phyloP scores from a whole-genome alignment of 1,140 invertebrate genomes.

The Dysdera silvatica region DNA sequence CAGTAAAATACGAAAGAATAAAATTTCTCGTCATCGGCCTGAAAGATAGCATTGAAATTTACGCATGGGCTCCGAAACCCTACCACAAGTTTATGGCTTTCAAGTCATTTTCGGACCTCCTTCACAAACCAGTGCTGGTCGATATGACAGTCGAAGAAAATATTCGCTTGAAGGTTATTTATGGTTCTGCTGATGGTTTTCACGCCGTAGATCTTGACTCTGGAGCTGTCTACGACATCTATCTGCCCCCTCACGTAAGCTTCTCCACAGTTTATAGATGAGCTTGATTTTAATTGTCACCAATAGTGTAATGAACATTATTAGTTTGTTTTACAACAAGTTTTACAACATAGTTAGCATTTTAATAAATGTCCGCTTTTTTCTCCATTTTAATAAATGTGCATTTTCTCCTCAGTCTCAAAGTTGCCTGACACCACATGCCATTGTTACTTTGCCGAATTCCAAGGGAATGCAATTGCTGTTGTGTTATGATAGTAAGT shows the following conservation, averaged over 20 bases:
- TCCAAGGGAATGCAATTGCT: constrained; percentile 95
- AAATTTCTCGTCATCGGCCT: constrained; percentile 98
- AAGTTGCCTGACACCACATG: constrained; percentile 90
- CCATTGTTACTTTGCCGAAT: constrained; percentile 96
- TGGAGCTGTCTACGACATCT: constrained; percentile 93
- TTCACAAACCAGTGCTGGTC: constrained; percentile 78
- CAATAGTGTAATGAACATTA: too few relatives aligned
- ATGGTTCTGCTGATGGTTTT: constrained; percentile 94
- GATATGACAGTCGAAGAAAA: constrained; percentile 98
- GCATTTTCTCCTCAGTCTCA: constrained; percentile 74
- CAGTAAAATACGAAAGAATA: constrained; percentile 96
- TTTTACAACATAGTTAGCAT: too few relatives aligned
- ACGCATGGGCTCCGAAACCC: constrained; percentile 98
- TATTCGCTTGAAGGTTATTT: constrained; percentile 94
- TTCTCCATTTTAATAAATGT: too few relatives aligned
- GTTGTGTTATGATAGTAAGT: constrained; percentile 87
- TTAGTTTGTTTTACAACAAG: too few relatives aligned
- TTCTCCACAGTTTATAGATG: neutral
- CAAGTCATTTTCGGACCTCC: constrained; percentile 72
- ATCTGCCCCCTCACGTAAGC: constrained; percentile 92
- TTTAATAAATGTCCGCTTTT: too few relatives aligned
- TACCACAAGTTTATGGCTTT: constrained; percentile 99
- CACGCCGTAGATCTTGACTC: constrained; percentile 98
- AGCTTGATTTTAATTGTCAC: neutral
- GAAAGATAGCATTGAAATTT: constrained; percentile 97